A percentile compares a stretch with the other conserved stretches of the same genome.
Evolutionary conservation across 2,797 vertebrate species (phyloP).

Genomic region (Acipenser oxyrinchus): DNA sequence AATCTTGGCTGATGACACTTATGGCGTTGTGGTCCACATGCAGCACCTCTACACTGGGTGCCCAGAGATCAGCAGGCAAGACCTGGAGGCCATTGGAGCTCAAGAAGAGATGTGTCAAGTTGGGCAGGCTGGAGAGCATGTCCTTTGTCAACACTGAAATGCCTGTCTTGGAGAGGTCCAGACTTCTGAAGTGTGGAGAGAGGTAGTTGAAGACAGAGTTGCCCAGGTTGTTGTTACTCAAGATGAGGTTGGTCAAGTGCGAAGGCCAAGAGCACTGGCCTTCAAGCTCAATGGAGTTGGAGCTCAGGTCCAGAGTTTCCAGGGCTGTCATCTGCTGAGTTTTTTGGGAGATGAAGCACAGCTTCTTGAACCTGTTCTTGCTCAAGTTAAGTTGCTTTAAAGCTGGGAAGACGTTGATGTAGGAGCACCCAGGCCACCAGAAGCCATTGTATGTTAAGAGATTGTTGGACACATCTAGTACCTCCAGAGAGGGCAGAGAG

Average conservation of each 20-base stretch:
- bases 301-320: constrained; percentile 63
- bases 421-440: constrained; percentile 40
- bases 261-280: constrained; percentile 50
- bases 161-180: constrained; percentile 62
- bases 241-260: constrained; percentile 51
- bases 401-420: constrained; percentile 35
- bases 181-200: constrained; percentile 48
- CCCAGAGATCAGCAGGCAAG: constrained; percentile 47
- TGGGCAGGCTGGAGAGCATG: constrained; percentile 34
- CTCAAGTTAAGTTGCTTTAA: constrained; percentile 38
- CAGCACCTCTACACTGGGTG: constrained; percentile 44
- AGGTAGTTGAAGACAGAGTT: constrained; percentile 60
- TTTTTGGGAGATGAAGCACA: constrained; percentile 36
- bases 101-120: constrained; percentile 58
- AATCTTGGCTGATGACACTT: constrained; percentile 42
- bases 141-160: constrained; percentile 48
- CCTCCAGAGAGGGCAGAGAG: constrained; percentile 35
- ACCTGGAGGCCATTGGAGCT: constrained; percentile 60
- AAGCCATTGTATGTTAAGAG: constrained; percentile 42
- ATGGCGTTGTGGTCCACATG: constrained; percentile 59
- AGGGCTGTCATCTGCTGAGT: constrained; percentile 51
- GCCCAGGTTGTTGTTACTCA: constrained; percentile 61
- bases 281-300: constrained; percentile 48
- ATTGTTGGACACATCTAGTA: constrained; percentile 46
- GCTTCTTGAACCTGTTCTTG: constrained; percentile 40